Base-by-base conservation (phyloP, 37 sponge, comb jelly and placozoan genomes). In the Haliclona indistincta region DNA sequence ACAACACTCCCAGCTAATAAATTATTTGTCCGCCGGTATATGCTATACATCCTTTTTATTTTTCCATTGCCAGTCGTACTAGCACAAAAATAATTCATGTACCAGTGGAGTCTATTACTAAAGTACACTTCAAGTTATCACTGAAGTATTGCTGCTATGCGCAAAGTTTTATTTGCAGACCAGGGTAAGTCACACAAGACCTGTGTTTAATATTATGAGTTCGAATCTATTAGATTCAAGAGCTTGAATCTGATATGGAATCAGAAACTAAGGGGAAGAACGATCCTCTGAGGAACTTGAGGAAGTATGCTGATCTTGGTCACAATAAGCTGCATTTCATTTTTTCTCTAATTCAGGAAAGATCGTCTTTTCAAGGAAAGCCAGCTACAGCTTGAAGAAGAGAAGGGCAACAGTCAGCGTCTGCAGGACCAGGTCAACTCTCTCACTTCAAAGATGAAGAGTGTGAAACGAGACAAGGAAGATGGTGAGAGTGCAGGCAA, bases 341-440 rank as follows among this genome's bases (percentile, higher is more conserved):
- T 10, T 47, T 10, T 47, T 47, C 51, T 17, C 15, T 47, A 47
- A 25, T 6, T 58, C 28, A 89, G 94, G 42, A 26, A 40, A 73
- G 90, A 94, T 6, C 76, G 87, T 23, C 71, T 76, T 4, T 55
- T 67, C 45, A 92, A 86, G 66, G 97, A 96, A 76, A 70, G 63
- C 43, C 71, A 78, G 29, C 77, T 77, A 67, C 80, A 64, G 75
- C 23, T 86, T 36, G 97, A 96, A 13, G 97, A 90, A 68, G 97
- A 96, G 76, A 89, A 82, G 82, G 56, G 67, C 66, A 81, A 41
- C 35, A 67, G 77, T 45, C 82, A 80, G 70, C 78, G 93, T n/a
- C 75, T 93, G 32, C 93, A 96, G 64, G 97, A 93, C 22, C 93
- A 93, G 74, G 77, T 89, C 44, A 89, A 89, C 66, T 52, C 68